Evolutionary conservation across 2,888 invertebrate species (phyloP).

Genomic region (Ormia ochracea): DNA sequence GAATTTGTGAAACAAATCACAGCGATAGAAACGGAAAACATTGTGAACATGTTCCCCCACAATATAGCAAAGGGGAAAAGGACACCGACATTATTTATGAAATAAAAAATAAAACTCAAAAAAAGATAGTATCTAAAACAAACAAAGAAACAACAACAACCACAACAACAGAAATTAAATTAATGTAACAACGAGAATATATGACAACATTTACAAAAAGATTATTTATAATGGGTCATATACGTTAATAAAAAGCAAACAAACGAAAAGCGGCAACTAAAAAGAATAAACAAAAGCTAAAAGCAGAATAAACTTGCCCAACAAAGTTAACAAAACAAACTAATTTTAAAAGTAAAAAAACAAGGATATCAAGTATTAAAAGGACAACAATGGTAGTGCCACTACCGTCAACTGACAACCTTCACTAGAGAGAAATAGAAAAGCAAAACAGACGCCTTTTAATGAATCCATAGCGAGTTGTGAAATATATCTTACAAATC

Average conservation of each 20-base stretch:
- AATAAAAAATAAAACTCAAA: slow-evolving; percentile 30
- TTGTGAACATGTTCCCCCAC: not conserved
- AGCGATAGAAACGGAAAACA: not conserved
- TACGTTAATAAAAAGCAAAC: slow-evolving; percentile 44
- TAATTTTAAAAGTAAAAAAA: not conserved
- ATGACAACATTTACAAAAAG: slow-evolving; percentile 67
- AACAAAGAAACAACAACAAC: too few species aligned
- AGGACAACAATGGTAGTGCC: slow-evolving; percentile 10
- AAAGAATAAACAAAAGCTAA: slow-evolving; percentile 40
- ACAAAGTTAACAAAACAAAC: slow-evolving; percentile 55
- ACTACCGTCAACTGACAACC: not conserved
- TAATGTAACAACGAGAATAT: slow-evolving; percentile 48
- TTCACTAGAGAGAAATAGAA: not conserved
- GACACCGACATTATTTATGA: slow-evolving; percentile 11
- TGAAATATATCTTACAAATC: not conserved
- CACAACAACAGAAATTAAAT: too few species aligned
- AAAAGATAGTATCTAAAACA: slow-evolving; percentile 35
- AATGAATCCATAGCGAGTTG: not conserved
- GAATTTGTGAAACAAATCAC: slow-evolving; percentile 39
- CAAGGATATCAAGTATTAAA: slow-evolving; percentile 28
- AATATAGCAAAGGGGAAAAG: not conserved
- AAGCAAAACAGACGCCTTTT: slow-evolving; percentile 13
- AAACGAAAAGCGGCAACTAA: not conserved
- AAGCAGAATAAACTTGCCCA: slow-evolving; percentile 36
- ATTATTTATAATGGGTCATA: slow-evolving; percentile 62